A percentile compares a stretch with the other conserved stretches of the same genome.
phyloP scores from a whole-genome alignment of 2,888 invertebrate species.

The Eupelmus urozonus region DNA sequence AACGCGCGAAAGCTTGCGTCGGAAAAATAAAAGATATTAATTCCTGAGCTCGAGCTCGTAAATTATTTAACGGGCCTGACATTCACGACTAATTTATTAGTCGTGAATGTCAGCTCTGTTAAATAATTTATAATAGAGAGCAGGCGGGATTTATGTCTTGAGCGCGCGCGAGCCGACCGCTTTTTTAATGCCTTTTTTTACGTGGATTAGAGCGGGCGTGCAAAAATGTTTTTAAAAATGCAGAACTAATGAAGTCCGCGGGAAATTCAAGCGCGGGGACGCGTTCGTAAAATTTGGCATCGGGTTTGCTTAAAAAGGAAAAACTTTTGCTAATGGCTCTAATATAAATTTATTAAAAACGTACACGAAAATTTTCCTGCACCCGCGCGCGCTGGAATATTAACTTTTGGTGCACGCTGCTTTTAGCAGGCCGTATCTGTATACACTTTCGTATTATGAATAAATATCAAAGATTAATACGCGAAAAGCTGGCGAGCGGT shows the following conservation, averaged over 20 bases:
- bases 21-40: slow-evolving; percentile 16
- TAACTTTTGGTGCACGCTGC: not conserved
- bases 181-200: slow-evolving; percentile 23
- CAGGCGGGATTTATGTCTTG: slow-evolving; percentile 31
- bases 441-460: not conserved
- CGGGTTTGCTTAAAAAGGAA: no score
- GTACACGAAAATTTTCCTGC: slow-evolving; percentile 3
- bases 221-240: slow-evolving; percentile 16
- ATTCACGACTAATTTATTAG: slow-evolving; percentile 48
- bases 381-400: not conserved
- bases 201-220: slow-evolving; percentile 8
- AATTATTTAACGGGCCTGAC: slow-evolving; percentile 42
- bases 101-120: slow-evolving; percentile 33
- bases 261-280: not conserved
- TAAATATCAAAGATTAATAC: not conserved
- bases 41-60: slow-evolving; percentile 37
- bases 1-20: not conserved
- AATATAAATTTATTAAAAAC: slow-evolving; percentile 16
- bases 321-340: slow-evolving; percentile 26
- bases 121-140: slow-evolving; percentile 44
- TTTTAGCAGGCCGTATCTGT: not conserved
- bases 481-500: not conserved
- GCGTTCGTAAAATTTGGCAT: not conserved
- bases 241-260: no score
- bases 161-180: not conserved